Base-by-base conservation (phyloP, 2,797 vertebrate genomes). In the Diplodus sargus region DNA sequence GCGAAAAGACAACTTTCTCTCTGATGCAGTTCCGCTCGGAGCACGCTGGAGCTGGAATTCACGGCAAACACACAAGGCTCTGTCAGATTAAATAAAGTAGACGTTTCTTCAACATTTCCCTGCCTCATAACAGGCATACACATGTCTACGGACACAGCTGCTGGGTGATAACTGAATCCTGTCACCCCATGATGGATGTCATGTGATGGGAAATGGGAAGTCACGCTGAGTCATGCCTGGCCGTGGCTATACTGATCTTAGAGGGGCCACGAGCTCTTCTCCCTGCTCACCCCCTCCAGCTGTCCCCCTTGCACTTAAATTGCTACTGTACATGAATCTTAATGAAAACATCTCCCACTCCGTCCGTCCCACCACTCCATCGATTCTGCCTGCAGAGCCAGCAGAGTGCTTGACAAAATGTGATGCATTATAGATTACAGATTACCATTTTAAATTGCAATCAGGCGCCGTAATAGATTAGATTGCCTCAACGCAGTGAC, bases 381-480 rank as follows among this genome's bases (percentile, higher is more conserved):
- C 54, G 85, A 91, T 90, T 79, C 56, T 59, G 66, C 60, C 69
- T 4, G 48, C 61, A 61, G 60, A 72, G 84, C 47, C 85, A 61
- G 76, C 64, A 5, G 57, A 82, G 77, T 70, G 83, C 78, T 74
- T 68, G 74, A 87, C 80, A 78, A 80, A 85, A 89, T 69, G 80
- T 57, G 78, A 76, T 81, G 81, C 78, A 47, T 87, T 89, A 86
- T 87, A 83, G 85, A 91, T 90, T 81, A 79, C 70, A 82, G 79
- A 88, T 91, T 84, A 83, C 79, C 79, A 83, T 87, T 30, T 87
- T 86, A 88, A 86, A 90, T 84, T 80, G 77, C 83, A 88, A 90
- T 91, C 87, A 83, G 82, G 59, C 34, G 23, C 49, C 74, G 47
- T 84, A 76, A 85, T 63, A 74, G 81, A 86, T 87, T 48, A 62